phyloP scores from a whole-genome alignment of 2,113 vertebrate species.

The Psittacara wagleri region DNA sequence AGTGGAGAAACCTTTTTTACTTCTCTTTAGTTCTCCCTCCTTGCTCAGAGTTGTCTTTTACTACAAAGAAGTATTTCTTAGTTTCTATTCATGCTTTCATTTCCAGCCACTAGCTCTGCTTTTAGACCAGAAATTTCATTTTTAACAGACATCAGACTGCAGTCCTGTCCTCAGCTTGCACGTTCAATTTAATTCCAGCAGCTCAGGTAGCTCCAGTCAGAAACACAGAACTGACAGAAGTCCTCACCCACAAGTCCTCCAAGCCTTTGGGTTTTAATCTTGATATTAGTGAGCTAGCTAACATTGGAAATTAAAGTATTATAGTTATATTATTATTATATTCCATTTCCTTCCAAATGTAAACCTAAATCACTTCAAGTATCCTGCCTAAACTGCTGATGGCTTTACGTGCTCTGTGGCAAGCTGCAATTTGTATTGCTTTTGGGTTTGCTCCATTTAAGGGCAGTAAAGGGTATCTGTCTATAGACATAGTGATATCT shows the following conservation, averaged over 20 bases:
- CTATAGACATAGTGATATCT: neutral
- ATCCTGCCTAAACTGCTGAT: neutral
- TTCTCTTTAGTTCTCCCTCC: neutral
- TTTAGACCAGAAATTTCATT: neutral
- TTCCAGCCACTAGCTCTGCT: neutral
- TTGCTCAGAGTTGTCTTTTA: neutral
- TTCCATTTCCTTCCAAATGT: neutral
- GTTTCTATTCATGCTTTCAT: neutral
- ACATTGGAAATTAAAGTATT: neutral
- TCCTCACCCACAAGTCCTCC: accelerated
- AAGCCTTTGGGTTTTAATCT: neutral
- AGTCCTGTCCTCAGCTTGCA: neutral
- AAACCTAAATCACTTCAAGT: neutral
- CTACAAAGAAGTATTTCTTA: neutral
- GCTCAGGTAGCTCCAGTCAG: neutral
- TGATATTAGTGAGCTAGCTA: too few relatives aligned
- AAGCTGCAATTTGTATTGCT: neutral
- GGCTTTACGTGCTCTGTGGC: neutral
- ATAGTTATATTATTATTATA: neutral
- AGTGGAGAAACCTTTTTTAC: neutral
- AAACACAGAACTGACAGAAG: neutral
- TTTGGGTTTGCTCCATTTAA: neutral
- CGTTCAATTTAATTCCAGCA: neutral
- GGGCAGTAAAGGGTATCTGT: neutral
- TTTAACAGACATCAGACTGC: neutral